Conservation (phyloP, 1,140 invertebrate genomes). For the Drosophila neocordata region DNA sequence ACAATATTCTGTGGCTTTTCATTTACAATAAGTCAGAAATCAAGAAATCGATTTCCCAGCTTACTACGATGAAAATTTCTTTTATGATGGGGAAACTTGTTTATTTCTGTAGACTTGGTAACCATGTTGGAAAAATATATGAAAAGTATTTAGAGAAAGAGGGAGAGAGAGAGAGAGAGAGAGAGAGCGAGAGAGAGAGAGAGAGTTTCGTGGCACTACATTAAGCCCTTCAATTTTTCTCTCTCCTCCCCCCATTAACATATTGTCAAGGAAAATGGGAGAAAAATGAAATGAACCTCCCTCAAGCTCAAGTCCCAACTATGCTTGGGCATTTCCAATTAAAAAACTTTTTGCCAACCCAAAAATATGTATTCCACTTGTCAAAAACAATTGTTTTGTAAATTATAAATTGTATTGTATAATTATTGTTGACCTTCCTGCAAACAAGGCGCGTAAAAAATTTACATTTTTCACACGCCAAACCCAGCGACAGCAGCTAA, state of each 20-base stretch:
- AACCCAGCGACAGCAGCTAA: conserved; percentile 41
- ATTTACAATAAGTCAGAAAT: neutral
- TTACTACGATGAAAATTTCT: conserved; percentile 23
- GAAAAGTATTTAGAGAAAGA: too few relatives aligned
- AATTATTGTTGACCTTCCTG: conserved; percentile 71
- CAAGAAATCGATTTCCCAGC: conserved; percentile 32
- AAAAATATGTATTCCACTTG: conserved; percentile 57
- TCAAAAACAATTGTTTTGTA: conserved; percentile 75
- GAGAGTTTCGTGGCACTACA: neutral
- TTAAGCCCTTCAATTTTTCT: conserved; percentile 22
- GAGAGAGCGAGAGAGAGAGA: neutral
- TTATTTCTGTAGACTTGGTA: conserved; percentile 4
- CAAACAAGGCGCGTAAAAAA: conserved; percentile 32
- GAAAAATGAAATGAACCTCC: conserved; percentile 40
- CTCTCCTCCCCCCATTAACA: too few relatives aligned
- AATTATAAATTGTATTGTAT: conserved; percentile 64
- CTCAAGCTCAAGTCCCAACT: conserved; percentile 31
- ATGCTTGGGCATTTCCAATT: conserved; percentile 57
- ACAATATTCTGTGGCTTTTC: neutral
- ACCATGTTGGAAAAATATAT: neutral
- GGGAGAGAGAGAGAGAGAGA: neutral
- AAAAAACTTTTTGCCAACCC: conserved; percentile 57
- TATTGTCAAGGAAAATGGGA: neutral
- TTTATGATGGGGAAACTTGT: neutral
- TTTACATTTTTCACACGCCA: conserved; percentile 63